Evolutionary conservation across 1,140 invertebrate species (phyloP).

Genomic region (Oedothorax gibbosus): DNA sequence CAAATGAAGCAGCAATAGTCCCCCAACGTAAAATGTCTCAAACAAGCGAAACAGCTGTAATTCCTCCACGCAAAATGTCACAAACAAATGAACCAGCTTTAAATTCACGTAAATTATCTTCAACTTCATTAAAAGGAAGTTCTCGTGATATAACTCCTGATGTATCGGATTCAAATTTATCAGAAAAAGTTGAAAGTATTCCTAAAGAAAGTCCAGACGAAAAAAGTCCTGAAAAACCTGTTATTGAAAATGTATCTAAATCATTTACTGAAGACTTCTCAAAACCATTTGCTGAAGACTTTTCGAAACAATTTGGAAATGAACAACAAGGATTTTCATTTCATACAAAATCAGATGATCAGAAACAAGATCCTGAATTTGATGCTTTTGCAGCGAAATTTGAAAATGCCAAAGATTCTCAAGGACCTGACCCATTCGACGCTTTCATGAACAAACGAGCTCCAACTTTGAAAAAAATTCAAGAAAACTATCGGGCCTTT

Average conservation of each 20-base stretch:
- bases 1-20: too few species aligned
- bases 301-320: slow-evolving; percentile 38
- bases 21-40: too few species aligned
- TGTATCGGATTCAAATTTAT: neutral
- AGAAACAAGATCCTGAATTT: slow-evolving; percentile 63
- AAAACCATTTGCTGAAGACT: slow-evolving; percentile 20
- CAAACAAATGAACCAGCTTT: neutral
- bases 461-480: slow-evolving; percentile 47
- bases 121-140: slow-evolving; percentile 28
- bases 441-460: slow-evolving; percentile 75
- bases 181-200: slow-evolving; percentile 15
- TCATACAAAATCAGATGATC: slow-evolving; percentile 28
- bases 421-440: slow-evolving; percentile 80
- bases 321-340: slow-evolving; percentile 52
- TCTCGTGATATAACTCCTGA: slow-evolving; percentile 3
- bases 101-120: slow-evolving; percentile 17
- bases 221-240: neutral
- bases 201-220: slow-evolving; percentile 2
- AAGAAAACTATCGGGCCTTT: slow-evolving; percentile 60
- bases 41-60: too few species aligned
- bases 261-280: slow-evolving; percentile 28
- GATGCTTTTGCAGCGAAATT: slow-evolving; percentile 67
- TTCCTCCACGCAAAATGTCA: too few species aligned
- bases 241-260: too few species aligned
- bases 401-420: slow-evolving; percentile 62